Evolutionary conservation across 2,797 vertebrate genomes (phyloP).

Genomic region (Molothrus ater): DNA sequence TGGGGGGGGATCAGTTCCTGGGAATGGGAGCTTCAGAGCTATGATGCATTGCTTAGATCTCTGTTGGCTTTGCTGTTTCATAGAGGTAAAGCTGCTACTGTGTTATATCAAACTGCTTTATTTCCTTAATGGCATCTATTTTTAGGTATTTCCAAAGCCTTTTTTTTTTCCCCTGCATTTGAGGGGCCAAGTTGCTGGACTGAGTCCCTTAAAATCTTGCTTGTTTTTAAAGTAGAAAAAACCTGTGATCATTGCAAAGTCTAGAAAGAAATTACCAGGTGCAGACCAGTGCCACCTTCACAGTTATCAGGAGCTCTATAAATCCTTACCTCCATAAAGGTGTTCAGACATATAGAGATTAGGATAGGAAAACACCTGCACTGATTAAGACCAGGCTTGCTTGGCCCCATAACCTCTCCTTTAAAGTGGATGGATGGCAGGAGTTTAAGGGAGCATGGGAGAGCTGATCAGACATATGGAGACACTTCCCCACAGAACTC

Average conservation of each 20-base stretch:
- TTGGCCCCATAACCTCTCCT: not conserved
- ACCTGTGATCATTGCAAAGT: not conserved
- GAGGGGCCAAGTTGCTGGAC: not conserved
- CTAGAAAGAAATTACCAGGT: not conserved
- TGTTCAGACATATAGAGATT: not conserved
- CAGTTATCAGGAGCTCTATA: not conserved
- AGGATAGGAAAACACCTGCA: not conserved
- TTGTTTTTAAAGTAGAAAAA: not conserved
- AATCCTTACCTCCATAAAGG: not conserved
- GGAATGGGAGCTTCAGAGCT: not conserved
- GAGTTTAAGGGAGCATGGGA: not conserved
- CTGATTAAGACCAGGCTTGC: not conserved
- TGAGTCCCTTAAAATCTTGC: not conserved
- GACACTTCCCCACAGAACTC: not conserved
- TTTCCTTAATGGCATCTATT: constrained; percentile 8
- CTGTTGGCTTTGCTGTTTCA: not conserved
- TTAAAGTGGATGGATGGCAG: not conserved
- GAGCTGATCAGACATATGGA: not conserved
- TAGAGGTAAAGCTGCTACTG: not conserved
- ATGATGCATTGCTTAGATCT: not conserved
- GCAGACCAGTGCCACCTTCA: not conserved
- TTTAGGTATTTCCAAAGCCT: not conserved
- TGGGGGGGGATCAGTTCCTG: not conserved
- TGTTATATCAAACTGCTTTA: not conserved
- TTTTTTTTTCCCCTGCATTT: not conserved